Conservation (phyloP, 1,140 invertebrate genomes). For the Caerostris darwini region DNA sequence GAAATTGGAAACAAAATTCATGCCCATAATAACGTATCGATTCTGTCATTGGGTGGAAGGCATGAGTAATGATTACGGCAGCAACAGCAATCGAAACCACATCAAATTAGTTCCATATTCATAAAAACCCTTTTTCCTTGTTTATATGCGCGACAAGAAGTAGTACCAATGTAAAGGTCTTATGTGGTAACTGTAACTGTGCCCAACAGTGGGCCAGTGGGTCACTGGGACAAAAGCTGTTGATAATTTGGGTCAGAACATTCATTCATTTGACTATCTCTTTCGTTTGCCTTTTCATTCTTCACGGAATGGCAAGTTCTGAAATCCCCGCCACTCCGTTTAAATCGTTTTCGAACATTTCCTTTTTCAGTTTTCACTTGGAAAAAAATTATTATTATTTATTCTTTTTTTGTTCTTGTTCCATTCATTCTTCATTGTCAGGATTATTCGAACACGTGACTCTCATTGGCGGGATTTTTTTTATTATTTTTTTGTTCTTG, state of each 20-base stretch:
- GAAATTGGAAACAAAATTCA: not conserved
- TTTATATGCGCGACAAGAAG: constrained; percentile 38
- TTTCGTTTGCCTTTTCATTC: constrained; percentile 15
- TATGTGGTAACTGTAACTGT: not conserved
- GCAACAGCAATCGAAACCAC: not conserved
- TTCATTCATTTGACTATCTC: constrained; percentile 56
- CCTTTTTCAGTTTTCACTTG: constrained; percentile 65
- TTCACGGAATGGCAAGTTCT: not conserved
- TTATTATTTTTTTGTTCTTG: constrained; percentile 4
- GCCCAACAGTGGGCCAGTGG: constrained; percentile 39
- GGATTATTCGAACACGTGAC: constrained; percentile 45
- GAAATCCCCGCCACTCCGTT: not conserved
- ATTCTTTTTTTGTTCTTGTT: constrained; percentile 1
- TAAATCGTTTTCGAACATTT: constrained; percentile 22
- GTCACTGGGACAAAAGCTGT: constrained; percentile 36
- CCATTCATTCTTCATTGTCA: not conserved
- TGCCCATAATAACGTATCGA: too few relatives aligned
- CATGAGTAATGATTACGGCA: not conserved
- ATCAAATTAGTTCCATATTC: constrained; percentile 5
- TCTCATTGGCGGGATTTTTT: constrained; percentile 14
- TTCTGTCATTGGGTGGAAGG: not conserved
- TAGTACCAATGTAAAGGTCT: constrained; percentile 69
- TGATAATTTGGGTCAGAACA: constrained; percentile 44
- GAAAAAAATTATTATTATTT: not conserved
- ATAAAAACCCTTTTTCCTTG: not conserved